phyloP scores from a whole-genome alignment of 2,113 vertebrate species.

The Platysteira castanea region DNA sequence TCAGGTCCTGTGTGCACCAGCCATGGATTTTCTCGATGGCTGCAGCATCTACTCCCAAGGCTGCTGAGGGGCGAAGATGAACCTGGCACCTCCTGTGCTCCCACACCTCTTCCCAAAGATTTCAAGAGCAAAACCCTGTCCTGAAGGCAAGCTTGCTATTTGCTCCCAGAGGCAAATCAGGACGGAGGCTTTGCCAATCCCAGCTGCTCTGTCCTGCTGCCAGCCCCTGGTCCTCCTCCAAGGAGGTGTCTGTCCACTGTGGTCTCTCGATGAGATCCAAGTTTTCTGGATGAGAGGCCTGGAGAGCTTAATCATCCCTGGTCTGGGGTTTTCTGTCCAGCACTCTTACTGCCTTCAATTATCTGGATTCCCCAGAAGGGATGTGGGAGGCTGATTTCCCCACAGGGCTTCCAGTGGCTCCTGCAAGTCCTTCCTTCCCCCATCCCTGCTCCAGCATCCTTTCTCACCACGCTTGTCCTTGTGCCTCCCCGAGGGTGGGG shows the following conservation, averaged over 20 bases:
- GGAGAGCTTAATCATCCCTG: neutral
- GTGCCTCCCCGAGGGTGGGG: accelerated
- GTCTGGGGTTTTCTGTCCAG: neutral
- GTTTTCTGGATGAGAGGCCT: neutral
- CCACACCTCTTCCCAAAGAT: neutral
- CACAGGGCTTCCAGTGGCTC: neutral
- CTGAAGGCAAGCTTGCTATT: neutral
- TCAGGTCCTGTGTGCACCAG: neutral
- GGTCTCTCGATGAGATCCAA: neutral
- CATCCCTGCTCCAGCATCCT: neutral
- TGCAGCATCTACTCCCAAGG: neutral
- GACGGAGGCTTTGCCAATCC: neutral
- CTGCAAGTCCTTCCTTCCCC: neutral
- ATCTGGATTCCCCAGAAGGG: neutral
- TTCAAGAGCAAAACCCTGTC: neutral
- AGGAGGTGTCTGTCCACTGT: neutral
- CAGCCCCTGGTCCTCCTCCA: neutral
- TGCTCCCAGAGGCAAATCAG: neutral
- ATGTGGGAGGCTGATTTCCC: neutral
- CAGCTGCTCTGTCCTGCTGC: neutral
- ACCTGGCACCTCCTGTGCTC: neutral
- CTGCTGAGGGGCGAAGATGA: neutral
- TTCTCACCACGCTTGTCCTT: neutral
- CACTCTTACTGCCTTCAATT: neutral
- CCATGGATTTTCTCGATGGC: neutral